phyloP scores from a whole-genome alignment of 2,888 invertebrate genomes.

The Meloe dianella region DNA sequence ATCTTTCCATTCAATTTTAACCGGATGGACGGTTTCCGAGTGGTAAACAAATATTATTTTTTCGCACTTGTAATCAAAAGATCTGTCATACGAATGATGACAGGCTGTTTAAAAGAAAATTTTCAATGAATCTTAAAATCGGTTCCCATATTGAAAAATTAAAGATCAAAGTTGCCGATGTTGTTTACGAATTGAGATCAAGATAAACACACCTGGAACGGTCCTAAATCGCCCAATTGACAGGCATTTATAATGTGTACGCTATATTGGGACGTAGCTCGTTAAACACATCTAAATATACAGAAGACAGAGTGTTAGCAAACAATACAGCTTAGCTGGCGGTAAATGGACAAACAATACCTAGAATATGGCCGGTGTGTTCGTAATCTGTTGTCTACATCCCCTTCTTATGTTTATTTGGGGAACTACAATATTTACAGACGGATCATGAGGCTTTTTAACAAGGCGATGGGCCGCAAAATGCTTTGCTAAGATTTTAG shows the following conservation, averaged over 20 bases:
- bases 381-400: conserved; percentile 58
- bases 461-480: conserved; percentile 19
- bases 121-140: conserved; percentile 23
- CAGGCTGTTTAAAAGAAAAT: neutral
- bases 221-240: conserved; percentile 56
- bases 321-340: conserved; percentile 58
- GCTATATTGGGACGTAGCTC: conserved; percentile 29
- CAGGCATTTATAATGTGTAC: conserved; percentile 43
- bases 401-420: conserved; percentile 52
- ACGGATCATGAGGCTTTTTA: conserved; percentile 44
- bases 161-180: conserved; percentile 53
- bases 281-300: conserved; percentile 46
- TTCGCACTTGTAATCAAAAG: conserved; percentile 52
- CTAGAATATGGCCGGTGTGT: conserved; percentile 51
- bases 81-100: conserved; percentile 38
- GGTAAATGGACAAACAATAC: conserved; percentile 59
- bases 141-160: conserved; percentile 35
- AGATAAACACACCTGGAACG: conserved; percentile 58
- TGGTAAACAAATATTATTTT: conserved; percentile 51
- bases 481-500: neutral
- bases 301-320: conserved; percentile 52
- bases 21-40: conserved; percentile 1
- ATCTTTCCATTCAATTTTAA: neutral
- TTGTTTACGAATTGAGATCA: conserved; percentile 53
- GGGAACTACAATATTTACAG: conserved; percentile 57